Conservation (phyloP, 2,888 invertebrate species). For the Chymomyza procnemis region DNA sequence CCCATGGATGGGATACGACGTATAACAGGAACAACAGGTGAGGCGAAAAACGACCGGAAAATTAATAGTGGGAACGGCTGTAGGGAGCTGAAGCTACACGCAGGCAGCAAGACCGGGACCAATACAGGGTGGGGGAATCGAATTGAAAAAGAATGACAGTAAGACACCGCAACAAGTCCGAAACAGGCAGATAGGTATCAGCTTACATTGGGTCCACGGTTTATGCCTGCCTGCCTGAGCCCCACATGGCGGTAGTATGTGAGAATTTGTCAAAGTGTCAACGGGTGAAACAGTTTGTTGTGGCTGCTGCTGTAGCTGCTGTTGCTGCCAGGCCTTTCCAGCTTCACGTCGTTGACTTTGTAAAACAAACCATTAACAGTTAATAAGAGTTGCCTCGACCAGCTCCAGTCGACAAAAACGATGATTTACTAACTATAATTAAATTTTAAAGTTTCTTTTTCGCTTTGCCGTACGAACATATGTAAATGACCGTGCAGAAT, state of each 20-base stretch:
- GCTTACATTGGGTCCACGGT: slow-evolving; percentile 61
- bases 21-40: slow-evolving; percentile 39
- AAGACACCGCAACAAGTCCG: slow-evolving; percentile 29
- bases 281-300: slow-evolving; percentile 69
- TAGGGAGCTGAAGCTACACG: slow-evolving; percentile 13
- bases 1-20: slow-evolving; percentile 52
- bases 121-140: slow-evolving; percentile 5
- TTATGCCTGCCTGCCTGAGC: slow-evolving; percentile 5
- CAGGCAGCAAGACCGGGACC: slow-evolving; percentile 4
- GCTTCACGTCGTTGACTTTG: slow-evolving; percentile 75
- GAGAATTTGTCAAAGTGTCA: slow-evolving; percentile 77
- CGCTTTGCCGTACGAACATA: slow-evolving; percentile 36
- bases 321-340: slow-evolving; percentile 34
- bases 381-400: slow-evolving; percentile 73
- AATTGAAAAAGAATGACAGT: slow-evolving; percentile 7
- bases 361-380: slow-evolving; percentile 79
- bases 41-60: slow-evolving; percentile 63
- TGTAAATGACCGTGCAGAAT: slow-evolving; percentile 68
- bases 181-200: slow-evolving; percentile 63
- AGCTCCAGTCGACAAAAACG: slow-evolving; percentile 30
- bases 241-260: slow-evolving; percentile 61
- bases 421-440: slow-evolving; percentile 77
- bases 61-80: slow-evolving; percentile 74
- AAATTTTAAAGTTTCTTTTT: slow-evolving; percentile 72
- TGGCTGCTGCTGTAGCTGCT: slow-evolving; percentile 35